phyloP scores from a whole-genome alignment of 1,140 invertebrate species.

The Drosophila willistoni region DNA sequence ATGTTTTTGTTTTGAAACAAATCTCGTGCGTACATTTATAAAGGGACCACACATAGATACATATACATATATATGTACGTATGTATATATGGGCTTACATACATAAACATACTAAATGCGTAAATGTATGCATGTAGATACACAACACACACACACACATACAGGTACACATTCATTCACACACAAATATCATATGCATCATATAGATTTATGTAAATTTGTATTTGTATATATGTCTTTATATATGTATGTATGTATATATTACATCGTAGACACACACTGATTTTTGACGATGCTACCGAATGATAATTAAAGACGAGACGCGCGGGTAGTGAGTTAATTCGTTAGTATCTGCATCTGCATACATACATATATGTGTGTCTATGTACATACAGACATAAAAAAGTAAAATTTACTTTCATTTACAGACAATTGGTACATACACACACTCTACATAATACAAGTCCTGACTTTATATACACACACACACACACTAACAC shows the following conservation, averaged over 20 bases:
- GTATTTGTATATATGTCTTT: slow-evolving; percentile 14
- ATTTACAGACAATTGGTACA: slow-evolving; percentile 14
- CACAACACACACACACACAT: background rate
- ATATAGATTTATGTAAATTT: slow-evolving; percentile 21
- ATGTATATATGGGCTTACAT: slow-evolving; percentile 2
- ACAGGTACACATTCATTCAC: slow-evolving; percentile 8
- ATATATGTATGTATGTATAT: slow-evolving; percentile 21
- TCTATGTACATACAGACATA: slow-evolving; percentile 12
- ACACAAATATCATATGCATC: slow-evolving; percentile 5
- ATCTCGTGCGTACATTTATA: slow-evolving; percentile 11
- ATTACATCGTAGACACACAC: slow-evolving; percentile 19
- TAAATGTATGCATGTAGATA: slow-evolving; percentile 20
- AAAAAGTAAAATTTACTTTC: slow-evolving; percentile 14
- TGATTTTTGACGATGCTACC: slow-evolving; percentile 35
- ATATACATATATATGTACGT: background rate
- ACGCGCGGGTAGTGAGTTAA: slow-evolving; percentile 17
- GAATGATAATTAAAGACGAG: slow-evolving; percentile 34
- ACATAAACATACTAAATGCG: slow-evolving; percentile 11
- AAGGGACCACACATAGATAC: slow-evolving; percentile 15
- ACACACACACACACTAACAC: slow-evolving; percentile 3
- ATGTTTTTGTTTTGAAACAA: slow-evolving; percentile 27
- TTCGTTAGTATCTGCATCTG: slow-evolving; percentile 14
- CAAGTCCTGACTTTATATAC: background rate
- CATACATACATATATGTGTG: background rate
- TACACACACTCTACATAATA: slow-evolving; percentile 1